Conservation (phyloP, 2,797 vertebrate genomes). For the Lepus townsendii region DNA sequence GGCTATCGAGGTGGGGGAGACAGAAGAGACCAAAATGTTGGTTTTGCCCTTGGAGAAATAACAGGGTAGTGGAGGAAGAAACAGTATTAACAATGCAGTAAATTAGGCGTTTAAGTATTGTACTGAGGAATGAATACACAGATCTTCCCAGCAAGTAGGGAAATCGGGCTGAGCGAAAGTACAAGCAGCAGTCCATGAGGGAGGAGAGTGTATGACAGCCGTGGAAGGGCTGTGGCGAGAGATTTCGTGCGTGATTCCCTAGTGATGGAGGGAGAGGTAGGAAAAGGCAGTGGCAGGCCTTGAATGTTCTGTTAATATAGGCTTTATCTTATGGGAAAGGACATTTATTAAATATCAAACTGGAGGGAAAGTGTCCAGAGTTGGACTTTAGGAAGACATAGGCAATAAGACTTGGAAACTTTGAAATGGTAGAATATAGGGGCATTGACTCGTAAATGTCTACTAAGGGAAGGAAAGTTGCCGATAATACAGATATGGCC, state of each 20-base stretch:
- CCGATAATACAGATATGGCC: background rate
- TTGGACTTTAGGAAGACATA: background rate
- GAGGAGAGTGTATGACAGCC: too few species aligned
- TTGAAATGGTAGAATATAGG: background rate
- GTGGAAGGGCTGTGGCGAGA: background rate
- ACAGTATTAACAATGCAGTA: background rate
- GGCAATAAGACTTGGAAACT: background rate
- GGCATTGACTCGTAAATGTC: background rate
- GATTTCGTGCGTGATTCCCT: background rate
- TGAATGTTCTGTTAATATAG: background rate
- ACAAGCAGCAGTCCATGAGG: background rate
- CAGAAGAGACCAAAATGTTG: background rate
- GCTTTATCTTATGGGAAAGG: background rate
- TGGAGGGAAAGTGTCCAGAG: background rate
- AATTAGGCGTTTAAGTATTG: background rate
- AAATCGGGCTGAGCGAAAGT: background rate
- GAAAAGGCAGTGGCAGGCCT: background rate
- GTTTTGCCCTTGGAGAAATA: background rate
- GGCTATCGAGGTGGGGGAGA: rapidly evolving
- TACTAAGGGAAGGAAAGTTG: background rate
- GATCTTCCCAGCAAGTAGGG: background rate
- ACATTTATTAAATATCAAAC: background rate
- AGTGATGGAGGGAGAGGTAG: background rate
- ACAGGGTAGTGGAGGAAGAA: background rate
- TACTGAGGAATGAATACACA: background rate